These are phyloP conservation scores for Orthonyx spaldingii DNA, from an alignment of 2,113 vertebrate species.

Conservation along the genomic window DNA sequence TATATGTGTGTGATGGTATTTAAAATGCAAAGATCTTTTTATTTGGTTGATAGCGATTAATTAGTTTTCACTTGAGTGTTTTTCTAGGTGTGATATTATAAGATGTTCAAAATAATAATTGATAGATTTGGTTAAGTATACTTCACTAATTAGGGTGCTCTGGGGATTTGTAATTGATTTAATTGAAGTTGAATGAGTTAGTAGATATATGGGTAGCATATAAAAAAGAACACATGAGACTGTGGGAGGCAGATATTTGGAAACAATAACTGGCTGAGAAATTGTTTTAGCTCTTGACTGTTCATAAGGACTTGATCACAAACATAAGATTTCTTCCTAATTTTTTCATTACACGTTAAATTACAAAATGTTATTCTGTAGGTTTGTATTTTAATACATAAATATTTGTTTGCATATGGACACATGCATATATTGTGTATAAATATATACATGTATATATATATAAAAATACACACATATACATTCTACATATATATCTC, in stretches of 20 bases:
- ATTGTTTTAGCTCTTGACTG: background rate
- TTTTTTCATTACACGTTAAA: background rate
- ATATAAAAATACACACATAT: background rate
- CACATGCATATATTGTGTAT: background rate
- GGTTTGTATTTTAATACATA: background rate
- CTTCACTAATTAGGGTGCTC: slow-evolving; percentile 37
- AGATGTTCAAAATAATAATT: slow-evolving; percentile 58
- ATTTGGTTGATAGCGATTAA: slow-evolving; percentile 58
- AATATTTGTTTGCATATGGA: background rate
- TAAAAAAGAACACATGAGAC: background rate
- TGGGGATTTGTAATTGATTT: slow-evolving; percentile 59
- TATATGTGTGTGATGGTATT: background rate
- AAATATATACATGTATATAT: background rate
- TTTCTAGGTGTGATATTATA: slow-evolving; percentile 41
- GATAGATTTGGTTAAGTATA: slow-evolving; percentile 46
- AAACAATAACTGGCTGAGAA: background rate
- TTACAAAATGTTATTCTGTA: background rate
- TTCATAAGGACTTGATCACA: background rate
- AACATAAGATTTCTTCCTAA: background rate
- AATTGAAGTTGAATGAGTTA: slow-evolving; percentile 42
- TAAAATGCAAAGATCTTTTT: slow-evolving; percentile 12
- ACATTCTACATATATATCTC: background rate
- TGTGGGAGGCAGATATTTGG: background rate
- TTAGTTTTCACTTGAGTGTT: slow-evolving; percentile 55
- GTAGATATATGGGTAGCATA: slow-evolving; percentile 30